These are phyloP conservation scores for Laodelphax striatellus DNA, from an alignment of 1,140 invertebrate species.

Conservation along the genomic window DNA sequence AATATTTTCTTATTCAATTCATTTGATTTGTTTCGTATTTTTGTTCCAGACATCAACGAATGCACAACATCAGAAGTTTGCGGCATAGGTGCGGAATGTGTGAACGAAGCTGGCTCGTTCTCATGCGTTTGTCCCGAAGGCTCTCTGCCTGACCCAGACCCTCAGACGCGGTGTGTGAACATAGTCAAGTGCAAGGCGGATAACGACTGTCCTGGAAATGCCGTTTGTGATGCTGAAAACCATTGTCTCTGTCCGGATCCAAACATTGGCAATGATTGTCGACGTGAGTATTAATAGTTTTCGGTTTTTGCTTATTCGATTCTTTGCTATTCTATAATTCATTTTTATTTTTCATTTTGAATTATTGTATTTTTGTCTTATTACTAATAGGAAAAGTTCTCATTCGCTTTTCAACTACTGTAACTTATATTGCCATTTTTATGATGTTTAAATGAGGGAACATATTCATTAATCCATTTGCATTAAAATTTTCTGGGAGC, in stretches of 20 bases:
- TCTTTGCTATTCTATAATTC: too few species aligned
- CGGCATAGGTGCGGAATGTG: constrained; percentile 66
- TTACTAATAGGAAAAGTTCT: too few species aligned
- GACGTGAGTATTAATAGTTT: constrained; percentile 52
- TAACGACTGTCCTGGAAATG: constrained; percentile 76
- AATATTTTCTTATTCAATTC: too few species aligned
- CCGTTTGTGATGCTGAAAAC: constrained; percentile 63
- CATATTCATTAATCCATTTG: too few species aligned
- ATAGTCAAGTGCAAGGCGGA: constrained; percentile 62
- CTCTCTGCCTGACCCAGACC: constrained; percentile 70
- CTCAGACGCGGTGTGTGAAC: constrained; percentile 60
- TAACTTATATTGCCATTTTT: too few species aligned
- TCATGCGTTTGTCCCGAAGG: constrained; percentile 69
- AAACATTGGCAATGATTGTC: constrained; percentile 80
- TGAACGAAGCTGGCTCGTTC: constrained; percentile 64
- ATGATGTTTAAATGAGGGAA: too few species aligned
- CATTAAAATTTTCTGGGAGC: too few species aligned
- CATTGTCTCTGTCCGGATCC: constrained; percentile 80
- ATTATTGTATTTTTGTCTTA: too few species aligned
- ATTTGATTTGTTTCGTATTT: too few species aligned
- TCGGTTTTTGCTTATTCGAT: too few species aligned
- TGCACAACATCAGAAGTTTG: constrained; percentile 54
- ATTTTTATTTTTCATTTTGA: too few species aligned
- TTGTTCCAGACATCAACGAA: constrained; percentile 63
- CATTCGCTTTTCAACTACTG: too few species aligned